Conservation (phyloP, 2,113 vertebrate species). For the Leiothrix lutea region DNA sequence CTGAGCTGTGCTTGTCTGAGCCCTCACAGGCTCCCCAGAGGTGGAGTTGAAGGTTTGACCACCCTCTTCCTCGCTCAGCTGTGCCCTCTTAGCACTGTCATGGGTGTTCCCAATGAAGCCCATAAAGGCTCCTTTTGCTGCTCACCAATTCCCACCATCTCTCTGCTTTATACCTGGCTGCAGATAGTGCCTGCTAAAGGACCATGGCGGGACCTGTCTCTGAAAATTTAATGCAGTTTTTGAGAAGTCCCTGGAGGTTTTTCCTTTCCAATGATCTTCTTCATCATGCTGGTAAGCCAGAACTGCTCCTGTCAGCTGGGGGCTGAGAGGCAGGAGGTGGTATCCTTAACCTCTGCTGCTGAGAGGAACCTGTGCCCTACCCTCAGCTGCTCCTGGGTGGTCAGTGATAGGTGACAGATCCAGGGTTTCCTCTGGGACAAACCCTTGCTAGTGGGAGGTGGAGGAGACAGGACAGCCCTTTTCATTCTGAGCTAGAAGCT, state of each 20-base stretch:
- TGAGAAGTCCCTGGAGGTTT: neutral
- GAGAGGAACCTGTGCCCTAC: neutral
- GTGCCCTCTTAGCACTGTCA: neutral
- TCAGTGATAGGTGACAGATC: fast-evolving
- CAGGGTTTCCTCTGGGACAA: neutral
- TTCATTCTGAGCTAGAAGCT: neutral
- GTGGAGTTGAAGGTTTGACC: neutral
- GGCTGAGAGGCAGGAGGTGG: neutral
- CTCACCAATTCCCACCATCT: neutral
- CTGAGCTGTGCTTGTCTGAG: fast-evolving
- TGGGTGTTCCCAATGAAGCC: neutral
- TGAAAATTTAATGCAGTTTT: neutral
- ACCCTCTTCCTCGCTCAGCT: neutral
- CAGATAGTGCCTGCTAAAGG: neutral
- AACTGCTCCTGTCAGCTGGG: neutral
- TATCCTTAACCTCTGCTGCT: neutral
- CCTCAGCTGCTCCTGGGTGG: neutral
- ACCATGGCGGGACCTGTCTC: neutral
- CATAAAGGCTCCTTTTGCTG: neutral
- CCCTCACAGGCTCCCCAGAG: neutral
- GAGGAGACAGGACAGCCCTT: neutral
- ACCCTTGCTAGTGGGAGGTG: fast-evolving
- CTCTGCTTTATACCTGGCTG: neutral
- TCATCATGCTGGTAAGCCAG: neutral
- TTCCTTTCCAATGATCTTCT: neutral